Percentiles rank a stretch among this genome's conserved stretches.
These are phyloP conservation scores for Struthio camelus DNA, from an alignment of 2,113 vertebrate genomes.

Conservation along the genomic window DNA sequence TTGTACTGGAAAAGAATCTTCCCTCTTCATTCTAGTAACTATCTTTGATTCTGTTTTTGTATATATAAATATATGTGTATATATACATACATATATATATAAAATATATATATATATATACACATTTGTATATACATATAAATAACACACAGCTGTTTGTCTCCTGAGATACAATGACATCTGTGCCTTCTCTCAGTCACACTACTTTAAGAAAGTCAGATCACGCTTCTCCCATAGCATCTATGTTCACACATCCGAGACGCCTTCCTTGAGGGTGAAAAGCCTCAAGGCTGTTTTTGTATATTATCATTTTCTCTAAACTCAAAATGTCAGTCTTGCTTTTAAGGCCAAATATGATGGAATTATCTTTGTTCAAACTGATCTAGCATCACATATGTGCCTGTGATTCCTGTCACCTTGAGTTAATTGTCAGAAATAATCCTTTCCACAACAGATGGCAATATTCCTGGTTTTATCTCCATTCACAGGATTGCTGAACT, in stretches of 20 bases:
- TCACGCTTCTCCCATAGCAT: not conserved
- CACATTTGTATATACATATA: fast-evolving
- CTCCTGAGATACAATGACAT: not conserved
- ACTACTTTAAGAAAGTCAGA: not conserved
- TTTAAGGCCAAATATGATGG: not conserved
- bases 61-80: too few relatives aligned
- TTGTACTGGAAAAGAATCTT: not conserved
- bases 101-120: too few relatives aligned
- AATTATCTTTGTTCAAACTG: not conserved
- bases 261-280: not conserved
- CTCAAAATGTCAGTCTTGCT: not conserved
- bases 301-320: not conserved
- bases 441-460: not conserved
- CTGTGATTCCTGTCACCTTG: not conserved
- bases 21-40: not conserved
- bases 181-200: not conserved
- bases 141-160: not conserved
- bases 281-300: not conserved
- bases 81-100: fast-evolving
- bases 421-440: not conserved
- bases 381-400: not conserved
- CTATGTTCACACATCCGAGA: not conserved
- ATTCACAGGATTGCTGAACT: not conserved
- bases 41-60: not conserved
- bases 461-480: not conserved